These are phyloP conservation scores for Calonectris borealis DNA, from an alignment of 2,113 vertebrate genomes.

Conservation along the genomic window DNA sequence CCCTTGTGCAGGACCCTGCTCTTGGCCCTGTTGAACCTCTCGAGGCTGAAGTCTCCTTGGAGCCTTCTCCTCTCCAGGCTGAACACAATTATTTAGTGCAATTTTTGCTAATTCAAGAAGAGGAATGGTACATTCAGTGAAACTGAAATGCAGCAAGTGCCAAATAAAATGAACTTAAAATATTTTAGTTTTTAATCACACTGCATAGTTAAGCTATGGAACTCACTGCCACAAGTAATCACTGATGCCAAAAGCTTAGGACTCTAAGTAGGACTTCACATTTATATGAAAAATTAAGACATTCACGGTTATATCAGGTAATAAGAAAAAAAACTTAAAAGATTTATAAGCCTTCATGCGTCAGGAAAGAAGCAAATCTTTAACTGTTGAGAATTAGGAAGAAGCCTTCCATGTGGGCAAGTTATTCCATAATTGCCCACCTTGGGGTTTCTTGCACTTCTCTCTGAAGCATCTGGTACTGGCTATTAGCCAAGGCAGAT, in stretches of 20 bases:
- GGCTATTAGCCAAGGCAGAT: background rate
- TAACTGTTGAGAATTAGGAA: background rate
- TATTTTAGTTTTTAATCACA: background rate
- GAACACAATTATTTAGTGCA: background rate
- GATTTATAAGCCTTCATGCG: background rate
- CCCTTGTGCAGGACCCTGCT: no score
- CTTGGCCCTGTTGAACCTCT: no score
- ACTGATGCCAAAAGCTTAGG: background rate
- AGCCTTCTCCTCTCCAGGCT: background rate
- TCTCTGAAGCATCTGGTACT: background rate
- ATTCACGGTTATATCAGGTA: background rate
- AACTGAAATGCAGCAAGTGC: background rate
- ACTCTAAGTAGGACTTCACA: background rate
- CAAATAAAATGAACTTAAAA: background rate
- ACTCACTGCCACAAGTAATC: background rate
- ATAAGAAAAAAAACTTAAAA: background rate
- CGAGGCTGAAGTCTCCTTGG: background rate
- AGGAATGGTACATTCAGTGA: background rate
- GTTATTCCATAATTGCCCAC: constrained; percentile 6
- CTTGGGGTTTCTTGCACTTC: background rate
- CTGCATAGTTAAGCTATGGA: background rate
- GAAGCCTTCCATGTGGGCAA: background rate
- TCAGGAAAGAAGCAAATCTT: background rate
- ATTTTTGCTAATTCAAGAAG: background rate
- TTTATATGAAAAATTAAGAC: background rate